Percentiles rank a stretch among this genome's conserved stretches.
Conservation (phyloP, 2,888 invertebrate genomes). For the Scelioninae gen. 1 region DNA sequence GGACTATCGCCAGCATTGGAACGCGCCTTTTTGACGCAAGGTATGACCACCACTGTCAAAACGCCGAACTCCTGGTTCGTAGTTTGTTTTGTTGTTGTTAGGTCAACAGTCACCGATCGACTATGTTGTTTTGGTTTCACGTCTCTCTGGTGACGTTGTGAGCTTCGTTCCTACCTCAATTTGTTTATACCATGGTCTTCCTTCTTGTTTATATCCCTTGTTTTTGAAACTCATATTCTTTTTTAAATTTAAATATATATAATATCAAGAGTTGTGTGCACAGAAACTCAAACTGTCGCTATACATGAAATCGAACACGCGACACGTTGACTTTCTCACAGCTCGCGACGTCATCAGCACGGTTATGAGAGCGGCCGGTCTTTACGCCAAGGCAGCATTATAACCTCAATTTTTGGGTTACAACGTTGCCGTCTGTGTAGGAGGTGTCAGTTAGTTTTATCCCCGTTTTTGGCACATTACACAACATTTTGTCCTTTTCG, state of each 20-base stretch:
- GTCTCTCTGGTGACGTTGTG: conserved; percentile 36
- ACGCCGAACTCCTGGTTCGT: conserved; percentile 5
- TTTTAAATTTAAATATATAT: too few species aligned
- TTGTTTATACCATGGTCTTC: too few species aligned
- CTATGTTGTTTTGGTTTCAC: conserved; percentile 34
- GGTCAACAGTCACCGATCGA: conserved; percentile 24
- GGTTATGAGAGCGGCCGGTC: conserved; percentile 48
- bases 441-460: conserved; percentile 26
- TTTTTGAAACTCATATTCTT: too few species aligned
- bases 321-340: conserved; percentile 61
- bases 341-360: conserved; percentile 51
- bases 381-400: conserved; percentile 31
- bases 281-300: neutral
- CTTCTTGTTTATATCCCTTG: too few species aligned
- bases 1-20: conserved; percentile 48
- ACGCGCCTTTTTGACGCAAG: conserved; percentile 57
- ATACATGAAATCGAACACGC: conserved; percentile 26
- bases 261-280: neutral
- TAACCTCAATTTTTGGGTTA: conserved; percentile 42
- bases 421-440: conserved; percentile 30
- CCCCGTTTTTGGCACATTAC: conserved; percentile 7
- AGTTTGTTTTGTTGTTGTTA: conserved; percentile 11
- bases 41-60: conserved; percentile 55
- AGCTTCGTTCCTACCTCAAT: neutral
- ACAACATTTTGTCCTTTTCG: neutral